phyloP scores from a whole-genome alignment of 2,797 vertebrate genomes.

The Danionella dracula region DNA sequence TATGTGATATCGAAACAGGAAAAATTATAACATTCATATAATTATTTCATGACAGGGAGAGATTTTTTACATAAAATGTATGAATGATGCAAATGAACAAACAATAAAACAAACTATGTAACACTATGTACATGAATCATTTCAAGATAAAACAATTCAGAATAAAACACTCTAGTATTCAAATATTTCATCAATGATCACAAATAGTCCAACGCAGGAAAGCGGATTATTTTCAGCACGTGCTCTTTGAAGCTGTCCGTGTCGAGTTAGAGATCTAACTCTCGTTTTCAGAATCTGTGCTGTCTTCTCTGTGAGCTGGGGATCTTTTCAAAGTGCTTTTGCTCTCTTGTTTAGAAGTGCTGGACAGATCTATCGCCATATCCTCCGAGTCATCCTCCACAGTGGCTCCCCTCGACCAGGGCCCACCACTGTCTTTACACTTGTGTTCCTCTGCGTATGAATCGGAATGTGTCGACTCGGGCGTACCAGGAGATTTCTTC shows the following conservation, averaged over 20 bases:
- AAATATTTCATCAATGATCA: constrained; percentile 1
- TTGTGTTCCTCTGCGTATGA: constrained; percentile 60
- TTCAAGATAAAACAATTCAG: constrained; percentile 1
- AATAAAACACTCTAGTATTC: neutral
- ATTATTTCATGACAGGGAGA: too few species aligned
- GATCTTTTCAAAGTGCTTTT: constrained; percentile 58
- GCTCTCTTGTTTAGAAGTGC: constrained; percentile 76
- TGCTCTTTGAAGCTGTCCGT: constrained; percentile 13
- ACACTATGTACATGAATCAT: too few species aligned
- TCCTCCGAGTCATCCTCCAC: constrained; percentile 65
- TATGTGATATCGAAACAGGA: neutral
- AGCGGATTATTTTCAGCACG: neutral
- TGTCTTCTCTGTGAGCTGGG: constrained; percentile 49
- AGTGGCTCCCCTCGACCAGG: constrained; percentile 50
- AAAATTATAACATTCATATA: constrained; percentile 23
- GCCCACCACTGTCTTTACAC: constrained; percentile 53
- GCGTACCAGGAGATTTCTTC: constrained; percentile 70
- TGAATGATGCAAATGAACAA: too few species aligned
- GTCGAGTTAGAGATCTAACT: constrained; percentile 54
- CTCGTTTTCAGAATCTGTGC: constrained; percentile 62
- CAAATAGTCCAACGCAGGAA: neutral
- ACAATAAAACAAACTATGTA: too few species aligned
- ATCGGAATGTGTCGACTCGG: constrained; percentile 61
- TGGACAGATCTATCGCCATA: constrained; percentile 87
- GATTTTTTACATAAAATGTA: too few species aligned